Base-by-base conservation (phyloP, 2,797 vertebrate genomes). In the Cygnus olor region DNA sequence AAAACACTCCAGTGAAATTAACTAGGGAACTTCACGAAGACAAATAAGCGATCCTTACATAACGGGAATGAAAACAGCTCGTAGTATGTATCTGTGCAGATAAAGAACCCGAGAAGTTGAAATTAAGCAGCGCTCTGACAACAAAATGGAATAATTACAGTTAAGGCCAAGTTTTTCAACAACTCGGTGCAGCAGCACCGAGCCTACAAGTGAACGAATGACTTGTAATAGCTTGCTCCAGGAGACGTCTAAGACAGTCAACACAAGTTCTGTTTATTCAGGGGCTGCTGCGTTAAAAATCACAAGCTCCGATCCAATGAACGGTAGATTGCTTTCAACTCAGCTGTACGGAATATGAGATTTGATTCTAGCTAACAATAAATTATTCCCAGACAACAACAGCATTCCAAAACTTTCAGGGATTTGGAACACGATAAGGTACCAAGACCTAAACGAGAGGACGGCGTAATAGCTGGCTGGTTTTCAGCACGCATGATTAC, bases 211-310 rank as follows among this genome's bases (percentile, higher is more conserved):
- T 2, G 3, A 81, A 72, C 1, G 71, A 83, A 5, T 28, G 68
- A 70, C 92, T 80, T 95, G 94, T 89, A 90, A 92, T 36, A 96
- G 93, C 88, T 93, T 96, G 96, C 93, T 90, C 79, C 81, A 45
- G 89, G 80, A 89, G 84, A 64, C 1, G 7, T 42, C 76, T 22
- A 36, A 87, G 63, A 44, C 15, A 2, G 73, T 28, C 64, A 93
- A 34, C 6, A 32, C 76, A 69, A 89, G 82, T 14, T 34, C 63
- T 81, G 82, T 65, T 86, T 73, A 94, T 89, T 83, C 81, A 80
- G 88, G 38, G 76, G 24, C 76, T 24, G 80, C 42, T 30, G 73
- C 4, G 14, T n/a, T 51, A 80, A 71, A 80, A 70, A 80, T 57
- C 69, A 44, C 60, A 65, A 76, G 44, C 32, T 4, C 20, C 58